These are phyloP conservation scores for Campoplex capitator DNA, from an alignment of 2,888 invertebrate species.

Conservation along the genomic window DNA sequence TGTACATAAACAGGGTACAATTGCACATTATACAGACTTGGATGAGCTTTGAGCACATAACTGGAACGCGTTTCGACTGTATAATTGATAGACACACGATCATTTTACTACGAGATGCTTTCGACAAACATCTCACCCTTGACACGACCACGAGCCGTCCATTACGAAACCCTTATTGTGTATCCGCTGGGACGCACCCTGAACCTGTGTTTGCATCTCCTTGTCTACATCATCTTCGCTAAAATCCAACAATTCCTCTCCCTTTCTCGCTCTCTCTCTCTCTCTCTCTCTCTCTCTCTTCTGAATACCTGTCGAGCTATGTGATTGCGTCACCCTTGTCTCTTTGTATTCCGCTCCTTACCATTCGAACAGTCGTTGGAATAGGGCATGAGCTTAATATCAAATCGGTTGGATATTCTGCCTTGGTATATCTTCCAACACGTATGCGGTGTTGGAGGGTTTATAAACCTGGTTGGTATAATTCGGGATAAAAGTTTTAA, in stretches of 20 bases:
- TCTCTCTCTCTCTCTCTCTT: background rate
- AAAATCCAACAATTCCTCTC: slow-evolving; percentile 15
- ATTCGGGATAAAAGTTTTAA: slow-evolving; percentile 15
- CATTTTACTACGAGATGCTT: slow-evolving; percentile 62
- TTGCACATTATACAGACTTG: slow-evolving; percentile 48
- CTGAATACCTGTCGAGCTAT: background rate
- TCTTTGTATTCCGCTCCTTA: slow-evolving; percentile 34
- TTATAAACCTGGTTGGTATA: background rate
- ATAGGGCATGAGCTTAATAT: slow-evolving; percentile 58
- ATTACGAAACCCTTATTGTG: slow-evolving; percentile 61
- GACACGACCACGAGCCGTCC: slow-evolving; percentile 45
- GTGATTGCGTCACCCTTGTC: slow-evolving; percentile 41
- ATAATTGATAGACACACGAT: slow-evolving; percentile 74
- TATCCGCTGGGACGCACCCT: slow-evolving; percentile 55
- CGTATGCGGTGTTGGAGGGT: slow-evolving; percentile 20
- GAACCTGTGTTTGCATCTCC: slow-evolving; percentile 46
- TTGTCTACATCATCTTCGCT: slow-evolving; percentile 49
- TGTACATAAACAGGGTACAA: slow-evolving; percentile 44
- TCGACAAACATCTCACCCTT: slow-evolving; percentile 67
- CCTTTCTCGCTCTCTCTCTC: background rate
- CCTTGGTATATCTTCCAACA: slow-evolving; percentile 42
- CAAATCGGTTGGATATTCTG: slow-evolving; percentile 53
- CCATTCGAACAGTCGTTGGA: slow-evolving; percentile 54
- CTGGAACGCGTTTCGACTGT: slow-evolving; percentile 59
- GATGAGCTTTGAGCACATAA: slow-evolving; percentile 54